Evolutionary conservation across 2,797 vertebrate genomes (phyloP), one percentile per base, ranked within the genome.

Genomic region (Pampus argenteus): DNA sequence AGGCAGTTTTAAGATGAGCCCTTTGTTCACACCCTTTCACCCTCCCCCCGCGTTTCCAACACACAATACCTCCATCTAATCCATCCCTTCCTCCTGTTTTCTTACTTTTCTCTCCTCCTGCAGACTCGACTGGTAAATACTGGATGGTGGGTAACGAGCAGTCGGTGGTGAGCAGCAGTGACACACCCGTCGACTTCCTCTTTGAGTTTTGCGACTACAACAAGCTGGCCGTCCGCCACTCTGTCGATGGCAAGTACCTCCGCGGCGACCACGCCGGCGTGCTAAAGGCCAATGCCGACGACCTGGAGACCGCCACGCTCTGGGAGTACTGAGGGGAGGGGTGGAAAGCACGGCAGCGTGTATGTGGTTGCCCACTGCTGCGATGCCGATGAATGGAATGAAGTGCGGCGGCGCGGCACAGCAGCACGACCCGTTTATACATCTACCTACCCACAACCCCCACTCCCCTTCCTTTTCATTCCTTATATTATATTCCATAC

Each of bases 161-260:
- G 0, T 94, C 96, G 0, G 96, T 99, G 78, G 95, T 97, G 91
- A 98, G 98, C 96, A 99, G 97, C 95, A 98, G 97, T 4, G 95
- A 97, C 78, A 67, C 86, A 0, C 96, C 97, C 0, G 95, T 99
- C 54, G 97, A 98, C 90, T 99, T 99, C 96, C 95, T 96, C 90
- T 95, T 99, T 1, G 97, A 99, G 93, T 99, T 99, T 91, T 98
- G 96, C 58, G 98, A 98, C 88, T 98, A 98, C 91, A 99, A 98
- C 95, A 99, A 99, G 92, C 95, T 99, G 89, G 98, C 98, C 15
- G 92, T 99, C 88, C 97, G 97, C 90, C 92, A 93, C 34, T 95
- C 88, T 28, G 58, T 70, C 0, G 97, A 98, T 0, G 94, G 95
- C 84, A 98, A 96, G 87, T 99, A 99, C 85, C 95, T 99, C 81